phyloP scores from a whole-genome alignment of 2,113 vertebrate species.

The Sardina pilchardus region DNA sequence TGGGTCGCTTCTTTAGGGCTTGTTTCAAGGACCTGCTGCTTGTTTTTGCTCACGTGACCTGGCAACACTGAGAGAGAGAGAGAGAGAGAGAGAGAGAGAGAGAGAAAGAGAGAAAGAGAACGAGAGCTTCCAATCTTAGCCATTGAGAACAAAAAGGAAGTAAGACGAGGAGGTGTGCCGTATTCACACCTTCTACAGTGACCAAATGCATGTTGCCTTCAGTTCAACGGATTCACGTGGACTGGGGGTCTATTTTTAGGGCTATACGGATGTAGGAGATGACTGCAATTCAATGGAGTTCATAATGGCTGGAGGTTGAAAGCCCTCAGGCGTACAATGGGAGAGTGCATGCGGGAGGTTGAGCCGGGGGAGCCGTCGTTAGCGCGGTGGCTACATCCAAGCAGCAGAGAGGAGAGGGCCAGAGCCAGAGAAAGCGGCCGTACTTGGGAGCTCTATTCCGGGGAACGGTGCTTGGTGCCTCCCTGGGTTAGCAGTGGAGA shows the following conservation, averaged over 20 bases:
- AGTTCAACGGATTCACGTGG: background rate
- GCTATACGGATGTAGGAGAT: background rate
- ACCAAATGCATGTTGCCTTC: background rate
- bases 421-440: constrained; percentile 61
- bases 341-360: constrained; percentile 64
- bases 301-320: constrained; percentile 60
- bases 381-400: background rate
- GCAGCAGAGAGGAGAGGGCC: constrained; percentile 60
- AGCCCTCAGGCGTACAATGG: constrained; percentile 68
- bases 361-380: constrained; percentile 33
- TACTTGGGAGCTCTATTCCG: constrained; percentile 87
- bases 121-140: constrained; percentile 5
- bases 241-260: background rate
- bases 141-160: background rate
- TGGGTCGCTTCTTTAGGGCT: no score
- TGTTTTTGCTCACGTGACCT: no score
- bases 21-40: no score
- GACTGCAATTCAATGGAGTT: background rate
- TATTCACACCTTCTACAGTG: background rate
- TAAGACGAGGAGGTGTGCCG: background rate
- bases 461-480: constrained; percentile 83
- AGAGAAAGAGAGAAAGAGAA: background rate
- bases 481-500: constrained; percentile 81
- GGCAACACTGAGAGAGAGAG: background rate
- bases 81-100: background rate